Conservation (phyloP, 2,113 vertebrate species). For the Phyllopteryx taeniolatus region DNA sequence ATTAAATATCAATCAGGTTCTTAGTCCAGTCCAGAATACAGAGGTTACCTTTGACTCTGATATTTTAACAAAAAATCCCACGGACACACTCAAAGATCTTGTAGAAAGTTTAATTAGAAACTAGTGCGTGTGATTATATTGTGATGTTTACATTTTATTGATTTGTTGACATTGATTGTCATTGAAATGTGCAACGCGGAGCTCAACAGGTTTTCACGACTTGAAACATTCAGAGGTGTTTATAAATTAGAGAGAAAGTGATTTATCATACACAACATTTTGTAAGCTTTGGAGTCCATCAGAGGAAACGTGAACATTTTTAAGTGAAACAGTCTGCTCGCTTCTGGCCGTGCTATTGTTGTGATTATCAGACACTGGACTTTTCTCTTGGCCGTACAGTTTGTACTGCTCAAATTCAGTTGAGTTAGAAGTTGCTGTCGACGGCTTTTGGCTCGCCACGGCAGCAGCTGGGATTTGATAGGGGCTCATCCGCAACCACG, state of each 20-base stretch:
- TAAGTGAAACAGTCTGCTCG: conserved; percentile 70
- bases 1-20: not conserved
- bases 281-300: conserved; percentile 84
- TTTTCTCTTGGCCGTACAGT: conserved; percentile 73
- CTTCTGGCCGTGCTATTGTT: conserved; percentile 58
- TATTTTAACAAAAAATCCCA: not conserved
- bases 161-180: not conserved
- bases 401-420: conserved; percentile 71
- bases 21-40: not conserved
- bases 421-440: conserved; percentile 65
- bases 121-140: conserved; percentile 72
- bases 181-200: not conserved
- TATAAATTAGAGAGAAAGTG: conserved; percentile 65
- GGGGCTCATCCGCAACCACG: conserved; percentile 86
- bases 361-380: conserved; percentile 73
- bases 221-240: conserved; percentile 65
- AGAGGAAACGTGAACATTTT: conserved; percentile 73
- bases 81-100: not conserved
- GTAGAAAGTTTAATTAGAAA: not conserved
- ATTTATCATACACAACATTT: conserved; percentile 81
- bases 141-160: not conserved
- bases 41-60: not conserved
- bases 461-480: conserved; percentile 84
- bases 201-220: not conserved
- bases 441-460: conserved; percentile 74